Percentiles rank a stretch among this genome's conserved stretches.
Evolutionary conservation across 2,888 invertebrate genomes (phyloP).

Genomic region (Polia nebulosa): DNA sequence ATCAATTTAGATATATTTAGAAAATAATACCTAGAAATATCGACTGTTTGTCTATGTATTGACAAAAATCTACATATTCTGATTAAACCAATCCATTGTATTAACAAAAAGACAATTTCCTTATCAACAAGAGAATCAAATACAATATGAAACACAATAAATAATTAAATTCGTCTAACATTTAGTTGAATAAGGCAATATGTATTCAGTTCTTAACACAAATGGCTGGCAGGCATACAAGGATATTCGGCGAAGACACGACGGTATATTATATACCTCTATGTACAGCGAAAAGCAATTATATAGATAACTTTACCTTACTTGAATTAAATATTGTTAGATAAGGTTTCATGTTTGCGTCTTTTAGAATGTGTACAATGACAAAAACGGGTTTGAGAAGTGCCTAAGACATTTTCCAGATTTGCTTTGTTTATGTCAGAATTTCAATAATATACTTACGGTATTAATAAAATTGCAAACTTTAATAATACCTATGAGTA

Average conservation of each 20-base stretch:
- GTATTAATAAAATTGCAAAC: too few relatives aligned
- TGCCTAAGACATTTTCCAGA: background rate
- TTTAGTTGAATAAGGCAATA: slow-evolving; percentile 38
- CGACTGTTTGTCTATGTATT: background rate
- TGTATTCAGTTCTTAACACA: slow-evolving; percentile 44
- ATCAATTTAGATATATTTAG: background rate
- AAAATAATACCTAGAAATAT: background rate
- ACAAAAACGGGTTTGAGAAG: background rate
- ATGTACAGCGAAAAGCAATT: slow-evolving; percentile 39
- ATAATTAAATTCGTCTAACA: slow-evolving; percentile 35
- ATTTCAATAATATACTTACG: background rate
- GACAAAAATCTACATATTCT: background rate
- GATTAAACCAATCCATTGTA: background rate
- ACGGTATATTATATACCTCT: background rate
- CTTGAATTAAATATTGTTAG: slow-evolving; percentile 37
- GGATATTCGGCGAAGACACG: slow-evolving; percentile 33
- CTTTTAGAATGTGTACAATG: background rate
- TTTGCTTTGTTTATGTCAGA: too few relatives aligned
- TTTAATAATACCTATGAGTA: too few relatives aligned
- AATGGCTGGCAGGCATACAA: slow-evolving; percentile 34
- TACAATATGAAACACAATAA: slow-evolving; percentile 9
- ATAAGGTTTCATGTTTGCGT: slow-evolving; percentile 30
- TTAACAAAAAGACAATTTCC: slow-evolving; percentile 9
- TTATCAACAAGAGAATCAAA: slow-evolving; percentile 24
- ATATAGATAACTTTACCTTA: slow-evolving; percentile 33